Base-by-base conservation (phyloP, 2,797 vertebrate species). In the Siniperca undulata region DNA sequence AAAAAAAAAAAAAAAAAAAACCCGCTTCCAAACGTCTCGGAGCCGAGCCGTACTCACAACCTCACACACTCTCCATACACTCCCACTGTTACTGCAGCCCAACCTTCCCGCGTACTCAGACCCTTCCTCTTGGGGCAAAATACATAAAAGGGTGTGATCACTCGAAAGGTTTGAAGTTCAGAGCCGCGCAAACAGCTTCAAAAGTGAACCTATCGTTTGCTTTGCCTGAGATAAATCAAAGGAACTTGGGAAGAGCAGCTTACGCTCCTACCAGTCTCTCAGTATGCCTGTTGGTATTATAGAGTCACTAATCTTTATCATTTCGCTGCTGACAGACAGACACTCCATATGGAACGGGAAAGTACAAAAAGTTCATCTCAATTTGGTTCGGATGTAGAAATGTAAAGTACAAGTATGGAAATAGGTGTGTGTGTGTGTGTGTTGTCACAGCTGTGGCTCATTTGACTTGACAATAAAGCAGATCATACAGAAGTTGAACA, bases 221-320 rank as follows among this genome's bases (percentile, higher is more conserved):
- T 72, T 17, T 6, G 46, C 59, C 62, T 6, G 22, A 66, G 52
- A 22, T 67, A 0, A 74, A 86, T 78, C 70, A 77, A 60, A 77
- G 72, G 7, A 66, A 3, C 24, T 17, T 19, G 19, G 20, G 62
- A 20, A 77, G 46, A 56, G 64, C 10, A 0, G 30, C 76, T 66
- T 30, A 30, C 44, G 4, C 30, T 24, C n/a, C n/a, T 14, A 5
- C 5, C 40, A 3, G 30, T 2, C 27, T 66, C 24, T n/a, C 53
- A 3, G 16, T 5, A 0, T 0, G 34, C 2, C 56, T 27, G 48
- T 11, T 24, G 36, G 64, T 42, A 0, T 50, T 20, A 7, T 53
- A 30, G 53, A 66, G 55, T 72, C 46, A 44, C 38, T 56, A 55
- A 34, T 53, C 17, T 2, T 79, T 22, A 46, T 10, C 8, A 13